Evolutionary conservation across 2,113 vertebrate species (phyloP).

Genomic region (Protobothrops flavoviridis): DNA sequence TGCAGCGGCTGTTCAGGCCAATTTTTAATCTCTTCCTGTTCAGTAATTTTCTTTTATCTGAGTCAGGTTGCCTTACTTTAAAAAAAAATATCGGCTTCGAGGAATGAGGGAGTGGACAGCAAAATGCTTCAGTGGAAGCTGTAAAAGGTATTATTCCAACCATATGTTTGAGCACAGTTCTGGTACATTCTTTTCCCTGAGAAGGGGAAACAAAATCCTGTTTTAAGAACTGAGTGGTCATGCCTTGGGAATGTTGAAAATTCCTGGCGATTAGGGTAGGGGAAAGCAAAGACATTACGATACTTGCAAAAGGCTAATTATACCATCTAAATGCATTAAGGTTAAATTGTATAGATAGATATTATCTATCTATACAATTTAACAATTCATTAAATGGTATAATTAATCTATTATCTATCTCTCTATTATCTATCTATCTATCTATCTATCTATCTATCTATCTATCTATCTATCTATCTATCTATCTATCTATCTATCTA

Average conservation of each 20-base stretch:
- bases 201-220: conserved; percentile 52
- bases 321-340: background rate
- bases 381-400: background rate
- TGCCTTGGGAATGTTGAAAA: background rate
- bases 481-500: too few species aligned
- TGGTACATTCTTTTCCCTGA: conserved; percentile 53
- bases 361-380: background rate
- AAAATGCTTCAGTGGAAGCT: background rate
- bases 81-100: background rate
- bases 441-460: background rate
- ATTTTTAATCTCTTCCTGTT: background rate
- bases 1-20: background rate
- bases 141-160: conserved; percentile 24
- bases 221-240: conserved; percentile 46
- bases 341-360: background rate
- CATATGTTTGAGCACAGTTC: conserved; percentile 35
- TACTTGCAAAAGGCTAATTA: background rate
- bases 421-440: background rate
- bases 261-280: background rate
- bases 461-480: too few species aligned
- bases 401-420: background rate
- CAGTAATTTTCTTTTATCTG: background rate
- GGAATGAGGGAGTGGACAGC: background rate
- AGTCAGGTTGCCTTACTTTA: background rate
- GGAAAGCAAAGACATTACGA: background rate